phyloP scores from a whole-genome alignment of 2,113 vertebrate species.

The Oreochromis spilurus region DNA sequence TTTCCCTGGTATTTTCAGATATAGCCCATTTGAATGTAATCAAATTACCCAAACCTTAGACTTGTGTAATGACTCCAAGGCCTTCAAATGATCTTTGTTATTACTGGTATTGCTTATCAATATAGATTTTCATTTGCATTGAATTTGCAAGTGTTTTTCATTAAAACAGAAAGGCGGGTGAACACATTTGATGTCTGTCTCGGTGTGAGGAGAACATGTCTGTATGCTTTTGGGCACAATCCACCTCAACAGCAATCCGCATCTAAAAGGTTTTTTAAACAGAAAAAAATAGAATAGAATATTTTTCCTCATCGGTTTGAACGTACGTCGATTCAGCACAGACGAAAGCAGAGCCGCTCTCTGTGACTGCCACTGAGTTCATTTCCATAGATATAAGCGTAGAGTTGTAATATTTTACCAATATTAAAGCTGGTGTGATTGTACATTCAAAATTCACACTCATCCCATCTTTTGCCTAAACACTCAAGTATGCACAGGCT shows the following conservation, averaged over 20 bases:
- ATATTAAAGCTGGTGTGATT: slow-evolving; percentile 5
- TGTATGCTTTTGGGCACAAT: neutral
- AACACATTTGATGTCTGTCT: neutral
- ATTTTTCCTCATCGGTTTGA: neutral
- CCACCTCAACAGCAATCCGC: neutral
- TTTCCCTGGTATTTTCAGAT: neutral
- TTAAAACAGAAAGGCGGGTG: neutral
- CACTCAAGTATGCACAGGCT: neutral
- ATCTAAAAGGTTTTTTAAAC: neutral
- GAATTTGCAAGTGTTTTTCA: neutral
- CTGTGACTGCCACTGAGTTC: neutral
- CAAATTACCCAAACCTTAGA: neutral
- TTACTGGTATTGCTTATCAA: neutral
- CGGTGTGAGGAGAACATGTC: neutral
- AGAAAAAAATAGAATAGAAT: neutral
- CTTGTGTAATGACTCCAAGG: neutral
- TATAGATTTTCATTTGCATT: neutral
- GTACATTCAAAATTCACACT: neutral
- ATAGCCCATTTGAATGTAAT: neutral
- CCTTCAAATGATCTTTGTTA: neutral
- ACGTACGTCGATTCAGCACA: neutral
- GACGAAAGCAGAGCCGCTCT: neutral
- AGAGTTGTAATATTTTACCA: slow-evolving; percentile 6
- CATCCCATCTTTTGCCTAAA: neutral
- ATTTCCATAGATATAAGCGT: slow-evolving; percentile 22